These are phyloP conservation scores for Amphipoea lucens DNA, from an alignment of 2,888 invertebrate genomes.

Conservation along the genomic window DNA sequence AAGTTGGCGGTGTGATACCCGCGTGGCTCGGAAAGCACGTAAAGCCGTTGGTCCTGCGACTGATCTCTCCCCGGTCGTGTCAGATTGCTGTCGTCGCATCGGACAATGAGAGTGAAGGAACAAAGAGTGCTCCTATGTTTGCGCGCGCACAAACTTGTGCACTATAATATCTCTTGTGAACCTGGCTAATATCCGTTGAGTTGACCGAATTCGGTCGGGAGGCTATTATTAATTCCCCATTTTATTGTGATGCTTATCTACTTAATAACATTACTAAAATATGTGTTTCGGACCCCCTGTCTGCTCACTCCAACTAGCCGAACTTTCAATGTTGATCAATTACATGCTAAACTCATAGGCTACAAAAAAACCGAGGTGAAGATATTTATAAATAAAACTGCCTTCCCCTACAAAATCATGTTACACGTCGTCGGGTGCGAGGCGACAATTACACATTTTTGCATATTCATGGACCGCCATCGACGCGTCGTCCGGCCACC, in stretches of 20 bases:
- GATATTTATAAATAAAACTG: slow-evolving; percentile 39
- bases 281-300: neutral
- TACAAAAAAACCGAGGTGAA: neutral
- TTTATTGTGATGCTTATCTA: slow-evolving; percentile 12
- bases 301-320: neutral
- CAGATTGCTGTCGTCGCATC: too few relatives aligned
- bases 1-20: too few relatives aligned
- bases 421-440: slow-evolving; percentile 42
- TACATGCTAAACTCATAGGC: neutral
- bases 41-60: too few relatives aligned
- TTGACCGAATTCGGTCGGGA: too few relatives aligned
- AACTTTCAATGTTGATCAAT: neutral
- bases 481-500: slow-evolving; percentile 45
- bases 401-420: slow-evolving; percentile 33
- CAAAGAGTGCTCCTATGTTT: too few relatives aligned
- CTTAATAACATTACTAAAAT: neutral
- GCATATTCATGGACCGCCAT: slow-evolving; percentile 67
- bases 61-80: too few relatives aligned
- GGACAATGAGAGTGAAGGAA: too few relatives aligned
- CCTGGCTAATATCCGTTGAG: too few relatives aligned
- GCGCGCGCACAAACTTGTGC: too few relatives aligned
- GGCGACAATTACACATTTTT: slow-evolving; percentile 62
- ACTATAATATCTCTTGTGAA: too few relatives aligned
- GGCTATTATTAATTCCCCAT: neutral
- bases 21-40: too few relatives aligned